A percentile compares a stretch with the other conserved stretches of the same genome.
Evolutionary conservation across 2,797 vertebrate species (phyloP).

Genomic region (Apodemus agrarius): DNA sequence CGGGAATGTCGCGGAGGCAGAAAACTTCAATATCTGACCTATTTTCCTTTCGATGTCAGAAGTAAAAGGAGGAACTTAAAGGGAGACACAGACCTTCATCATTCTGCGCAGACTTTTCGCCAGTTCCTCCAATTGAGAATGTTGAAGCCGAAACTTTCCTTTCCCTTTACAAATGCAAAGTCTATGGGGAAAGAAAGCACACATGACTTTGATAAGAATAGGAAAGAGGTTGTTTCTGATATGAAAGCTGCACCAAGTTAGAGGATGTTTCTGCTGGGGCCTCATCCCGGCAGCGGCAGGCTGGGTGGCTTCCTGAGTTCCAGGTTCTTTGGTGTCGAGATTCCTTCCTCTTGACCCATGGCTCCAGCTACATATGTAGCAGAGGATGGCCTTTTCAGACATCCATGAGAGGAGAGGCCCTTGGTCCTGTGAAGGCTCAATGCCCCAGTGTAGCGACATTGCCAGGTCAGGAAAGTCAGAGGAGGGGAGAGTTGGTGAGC

Average conservation of each 20-base stretch:
- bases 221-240: slow-evolving; percentile 29
- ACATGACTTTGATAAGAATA: neutral
- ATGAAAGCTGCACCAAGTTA: neutral
- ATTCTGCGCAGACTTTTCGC: slow-evolving; percentile 50
- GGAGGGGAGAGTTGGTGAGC: too few species aligned
- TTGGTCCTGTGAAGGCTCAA: too few species aligned
- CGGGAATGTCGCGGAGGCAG: slow-evolving; percentile 12
- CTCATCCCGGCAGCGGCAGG: neutral
- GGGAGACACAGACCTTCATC: slow-evolving; percentile 49
- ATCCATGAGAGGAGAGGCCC: too few species aligned
- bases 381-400: too few species aligned
- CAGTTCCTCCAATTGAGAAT: slow-evolving; percentile 7
- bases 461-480: too few species aligned
- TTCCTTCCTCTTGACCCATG: neutral
- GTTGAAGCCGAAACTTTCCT: slow-evolving; percentile 9
- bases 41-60: slow-evolving; percentile 68
- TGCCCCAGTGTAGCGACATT: too few species aligned
- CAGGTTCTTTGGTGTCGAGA: neutral
- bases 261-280: neutral
- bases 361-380: too few species aligned
- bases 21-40: slow-evolving; percentile 72
- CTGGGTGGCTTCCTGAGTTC: neutral
- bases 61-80: slow-evolving; percentile 65
- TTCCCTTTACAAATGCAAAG: slow-evolving; percentile 49
- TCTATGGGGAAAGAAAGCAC: neutral